These are phyloP conservation scores for Heteromurus nitidus DNA, from an alignment of 2,888 invertebrate species.

Conservation along the genomic window DNA sequence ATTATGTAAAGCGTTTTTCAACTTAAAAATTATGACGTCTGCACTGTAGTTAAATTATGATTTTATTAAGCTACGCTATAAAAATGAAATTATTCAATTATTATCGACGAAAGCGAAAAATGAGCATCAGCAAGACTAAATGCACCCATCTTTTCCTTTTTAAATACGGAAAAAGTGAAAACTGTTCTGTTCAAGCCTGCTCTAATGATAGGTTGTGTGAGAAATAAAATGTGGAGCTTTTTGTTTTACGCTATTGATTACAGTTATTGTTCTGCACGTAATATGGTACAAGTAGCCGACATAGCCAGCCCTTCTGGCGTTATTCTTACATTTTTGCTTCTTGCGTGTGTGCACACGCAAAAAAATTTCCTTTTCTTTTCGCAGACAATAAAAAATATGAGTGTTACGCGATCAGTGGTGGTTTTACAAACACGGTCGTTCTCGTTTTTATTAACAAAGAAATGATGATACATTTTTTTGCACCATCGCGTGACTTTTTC, in stretches of 20 bases:
- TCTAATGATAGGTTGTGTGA: neutral
- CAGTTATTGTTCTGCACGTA: no score
- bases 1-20: neutral
- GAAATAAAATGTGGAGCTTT: no score
- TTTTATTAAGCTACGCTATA: neutral
- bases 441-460: neutral
- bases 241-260: no score
- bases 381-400: no score
- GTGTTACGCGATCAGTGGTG: no score
- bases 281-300: no score
- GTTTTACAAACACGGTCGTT: neutral
- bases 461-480: neutral
- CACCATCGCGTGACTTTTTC: neutral
- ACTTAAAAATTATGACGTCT: neutral
- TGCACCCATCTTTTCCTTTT: neutral
- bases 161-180: neutral
- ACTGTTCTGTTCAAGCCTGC: neutral
- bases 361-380: no score
- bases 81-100: neutral
- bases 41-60: neutral
- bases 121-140: neutral
- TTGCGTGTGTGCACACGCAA: no score
- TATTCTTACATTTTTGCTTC: no score
- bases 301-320: no score
- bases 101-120: constrained; percentile 8